Percentiles rank a stretch among this genome's conserved stretches.
Evolutionary conservation across 2,113 vertebrate genomes (phyloP).

Genomic region (Xiphias gladius): DNA sequence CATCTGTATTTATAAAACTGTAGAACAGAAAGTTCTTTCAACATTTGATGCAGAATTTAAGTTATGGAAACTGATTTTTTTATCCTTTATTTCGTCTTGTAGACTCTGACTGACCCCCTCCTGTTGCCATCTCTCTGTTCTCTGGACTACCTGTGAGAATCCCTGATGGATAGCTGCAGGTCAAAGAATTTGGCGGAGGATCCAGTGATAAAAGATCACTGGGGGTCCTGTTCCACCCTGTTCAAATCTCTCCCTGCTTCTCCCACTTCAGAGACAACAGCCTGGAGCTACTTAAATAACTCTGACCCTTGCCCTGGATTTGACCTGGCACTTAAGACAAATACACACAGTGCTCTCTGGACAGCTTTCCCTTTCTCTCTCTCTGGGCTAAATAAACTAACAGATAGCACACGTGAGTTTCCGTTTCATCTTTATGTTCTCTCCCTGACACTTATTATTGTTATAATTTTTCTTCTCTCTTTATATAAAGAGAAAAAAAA

Average conservation of each 20-base stretch:
- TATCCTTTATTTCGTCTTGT: neutral
- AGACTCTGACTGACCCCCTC: neutral
- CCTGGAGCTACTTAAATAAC: constrained; percentile 36
- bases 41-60: neutral
- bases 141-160: constrained; percentile 18
- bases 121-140: constrained; percentile 1
- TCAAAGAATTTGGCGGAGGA: constrained; percentile 39
- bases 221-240: constrained; percentile 9
- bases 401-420: constrained; percentile 1
- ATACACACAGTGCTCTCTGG: constrained; percentile 26
- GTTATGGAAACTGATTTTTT: neutral
- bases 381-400: constrained; percentile 35
- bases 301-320: constrained; percentile 51
- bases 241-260: constrained; percentile 29
- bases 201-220: constrained; percentile 36
- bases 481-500: neutral
- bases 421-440: constrained; percentile 1
- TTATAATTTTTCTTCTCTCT: neutral
- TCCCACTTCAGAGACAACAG: constrained; percentile 25
- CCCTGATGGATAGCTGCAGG: constrained; percentile 29
- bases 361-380: constrained; percentile 18
- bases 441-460: neutral
- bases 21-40: neutral
- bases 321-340: constrained; percentile 68
- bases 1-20: neutral